Evolutionary conservation across 1,140 invertebrate genomes (phyloP), one percentile per base, ranked within the genome.

Genomic region (Lethrus apterus): DNA sequence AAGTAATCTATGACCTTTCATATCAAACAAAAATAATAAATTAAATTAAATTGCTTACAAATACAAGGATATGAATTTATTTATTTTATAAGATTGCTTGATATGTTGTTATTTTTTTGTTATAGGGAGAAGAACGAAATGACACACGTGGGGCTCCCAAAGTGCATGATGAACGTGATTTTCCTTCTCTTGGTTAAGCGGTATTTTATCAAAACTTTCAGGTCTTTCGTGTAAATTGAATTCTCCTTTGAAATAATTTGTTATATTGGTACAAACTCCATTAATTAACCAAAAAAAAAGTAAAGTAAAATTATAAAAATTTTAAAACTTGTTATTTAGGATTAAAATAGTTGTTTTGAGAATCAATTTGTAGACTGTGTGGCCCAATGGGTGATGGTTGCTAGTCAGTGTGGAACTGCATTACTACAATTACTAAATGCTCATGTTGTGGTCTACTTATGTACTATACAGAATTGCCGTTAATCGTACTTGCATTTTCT

Each of bases 161-260:
- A 68, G 89, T 96, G 38, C 89, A 94, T 66, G 91, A 96, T 71
- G 91, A 91, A 73, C 83, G 86, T 63, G 91, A 93, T 72, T 95
- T 96, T 71, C 93, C 93, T 51, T 90, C 88, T 58, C 75, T 93
- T 64, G 84, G 85, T 66, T 89, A 84, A 77, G 4, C 5, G 34
- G 34, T 21, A n/a, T 36, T 36, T 36, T 20, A 21, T 20, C 5
- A 36, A 67, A 58, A 29, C 24, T 30, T 42, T 29, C 29, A 29
- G 26, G 19, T 44, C 18, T 40, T 21, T 43, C 41, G 10, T 36
- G 34, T 36, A 36, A 36, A 36, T 41, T 41, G 24, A 41, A 41
- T 41, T 41, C 38, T 41, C 38, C 38, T 23, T 23, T 29, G 23
- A 36, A 18, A 36, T 36, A 36, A 43, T 55, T 54, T 58, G 53